Base-by-base conservation (phyloP, 2,113 vertebrate species). In the Prionailurus bengalensis region DNA sequence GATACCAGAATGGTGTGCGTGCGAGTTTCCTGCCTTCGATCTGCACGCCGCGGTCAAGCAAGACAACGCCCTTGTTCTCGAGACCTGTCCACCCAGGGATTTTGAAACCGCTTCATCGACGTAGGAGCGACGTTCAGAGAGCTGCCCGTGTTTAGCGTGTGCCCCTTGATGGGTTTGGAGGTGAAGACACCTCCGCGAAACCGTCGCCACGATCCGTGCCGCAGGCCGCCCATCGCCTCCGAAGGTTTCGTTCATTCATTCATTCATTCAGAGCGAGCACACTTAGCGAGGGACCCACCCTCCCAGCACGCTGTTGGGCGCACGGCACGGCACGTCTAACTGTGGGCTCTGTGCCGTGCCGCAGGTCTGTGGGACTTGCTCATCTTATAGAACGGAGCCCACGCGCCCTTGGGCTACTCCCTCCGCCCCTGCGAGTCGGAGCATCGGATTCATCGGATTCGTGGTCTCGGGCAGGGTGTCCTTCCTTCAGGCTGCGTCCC, bases 1-100 rank as follows among this genome's bases (percentile, higher is more conserved):
- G 86, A 9, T 2, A 7, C 23, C 2, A 21, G 42, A 29, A 10
- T 3, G 1, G 27, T 4, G 1, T 5, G 29, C 0, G 0, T 0
- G 53, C 2, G 9, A 5, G 4, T 29, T 31, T n/a, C 58, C 70
- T 5, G 66, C 8, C 25, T 33, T 42, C 7, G 58, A 14, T 16
- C 45, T 12, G 27, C 6, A 11, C 42, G 1, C 45, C 29, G n/a
- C 31, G 55, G 1, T 5, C 7, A 7, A 4, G 12, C 2, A 16
- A 53, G 79, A 36, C 29, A 5, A 8, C 0, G 5, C 14, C 58
- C 29, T 16, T 7, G 23, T 65, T n/a, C 36, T 85, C 36, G 1
- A 71, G 25, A 48, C 23, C 0, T 5, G 15, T 5, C 4, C 79
- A 9, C 53, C 53, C 0, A 2, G 0, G 36, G 4, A 14, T 14